A percentile compares a stretch with the other conserved stretches of the same genome.
These are phyloP conservation scores for Silurus glanis DNA, from an alignment of 2,113 vertebrate genomes.

Conservation along the genomic window DNA sequence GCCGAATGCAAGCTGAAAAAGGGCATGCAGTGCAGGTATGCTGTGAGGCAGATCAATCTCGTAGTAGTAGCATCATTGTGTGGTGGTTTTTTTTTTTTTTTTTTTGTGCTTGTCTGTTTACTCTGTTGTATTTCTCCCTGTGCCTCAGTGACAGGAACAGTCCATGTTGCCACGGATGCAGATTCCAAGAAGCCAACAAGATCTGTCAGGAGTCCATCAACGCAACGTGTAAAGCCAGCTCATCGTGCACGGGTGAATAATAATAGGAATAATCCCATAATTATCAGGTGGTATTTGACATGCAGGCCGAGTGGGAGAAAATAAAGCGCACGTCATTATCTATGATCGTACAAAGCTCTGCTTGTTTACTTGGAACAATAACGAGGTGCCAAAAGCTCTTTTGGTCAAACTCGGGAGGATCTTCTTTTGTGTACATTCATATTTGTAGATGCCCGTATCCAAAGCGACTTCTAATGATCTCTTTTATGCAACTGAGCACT, in stretches of 20 bases:
- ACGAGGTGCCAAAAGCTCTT: not conserved
- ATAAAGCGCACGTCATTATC: not conserved
- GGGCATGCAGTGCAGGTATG: slow-evolving; percentile 84
- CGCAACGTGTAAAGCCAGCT: slow-evolving; percentile 91
- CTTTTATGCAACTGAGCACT: too few relatives aligned
- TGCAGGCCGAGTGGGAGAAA: not conserved
- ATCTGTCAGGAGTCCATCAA: slow-evolving; percentile 93
- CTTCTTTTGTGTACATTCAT: too few relatives aligned
- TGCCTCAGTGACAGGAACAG: slow-evolving; percentile 90
- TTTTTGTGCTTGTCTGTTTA: not conserved
- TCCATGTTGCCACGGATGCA: slow-evolving; percentile 88
- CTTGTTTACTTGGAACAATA: not conserved
- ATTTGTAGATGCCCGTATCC: too few relatives aligned
- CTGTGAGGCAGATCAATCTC: not conserved
- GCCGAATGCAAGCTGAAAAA: slow-evolving; percentile 79
- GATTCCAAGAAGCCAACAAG: slow-evolving; percentile 79
- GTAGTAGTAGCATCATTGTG: not conserved
- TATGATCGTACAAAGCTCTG: not conserved
- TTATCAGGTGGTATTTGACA: not conserved
- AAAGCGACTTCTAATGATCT: too few relatives aligned
- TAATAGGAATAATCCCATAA: slow-evolving; percentile 24
- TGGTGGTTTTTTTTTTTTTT: not conserved
- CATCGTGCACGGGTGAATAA: slow-evolving; percentile 87
- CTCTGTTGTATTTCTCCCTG: not conserved
- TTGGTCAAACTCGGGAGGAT: too few relatives aligned